These are phyloP conservation scores for Orientallactaga bullata DNA, from an alignment of 2,113 vertebrate species.

Conservation along the genomic window DNA sequence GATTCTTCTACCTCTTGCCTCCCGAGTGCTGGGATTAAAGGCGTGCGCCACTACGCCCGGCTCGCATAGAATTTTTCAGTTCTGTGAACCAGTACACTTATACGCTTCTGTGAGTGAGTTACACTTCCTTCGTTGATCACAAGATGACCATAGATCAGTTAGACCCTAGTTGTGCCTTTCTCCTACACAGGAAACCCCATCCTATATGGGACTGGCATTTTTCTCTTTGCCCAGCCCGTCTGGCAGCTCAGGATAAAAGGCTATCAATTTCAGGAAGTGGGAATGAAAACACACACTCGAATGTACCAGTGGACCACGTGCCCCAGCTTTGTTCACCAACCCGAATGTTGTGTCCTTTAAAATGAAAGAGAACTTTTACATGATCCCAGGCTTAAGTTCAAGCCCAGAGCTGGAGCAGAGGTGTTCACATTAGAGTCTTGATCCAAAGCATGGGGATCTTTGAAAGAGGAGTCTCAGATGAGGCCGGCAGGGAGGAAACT, in stretches of 20 bases:
- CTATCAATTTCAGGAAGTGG: slow-evolving; percentile 10
- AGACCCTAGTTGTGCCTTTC: neutral
- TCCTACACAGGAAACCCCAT: neutral
- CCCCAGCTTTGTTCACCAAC: neutral
- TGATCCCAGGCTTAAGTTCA: neutral
- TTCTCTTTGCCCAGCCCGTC: neutral
- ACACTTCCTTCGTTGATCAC: neutral
- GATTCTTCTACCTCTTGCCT: too few relatives aligned
- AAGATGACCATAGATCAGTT: neutral
- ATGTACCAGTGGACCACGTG: neutral
- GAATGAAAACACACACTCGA: neutral
- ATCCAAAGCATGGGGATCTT: neutral
- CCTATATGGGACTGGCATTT: neutral
- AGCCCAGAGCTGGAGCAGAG: neutral
- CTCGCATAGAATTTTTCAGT: too few relatives aligned
- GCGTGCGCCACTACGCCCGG: too few relatives aligned
- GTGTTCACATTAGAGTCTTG: neutral
- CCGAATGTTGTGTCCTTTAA: neutral
- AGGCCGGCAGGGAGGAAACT: neutral
- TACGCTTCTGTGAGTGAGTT: neutral
- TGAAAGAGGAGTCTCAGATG: neutral
- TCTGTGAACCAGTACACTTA: neutral
- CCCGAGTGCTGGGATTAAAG: too few relatives aligned
- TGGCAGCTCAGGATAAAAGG: neutral
- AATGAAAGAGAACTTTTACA: neutral